Evolutionary conservation across 1,140 invertebrate genomes (phyloP), one percentile per base, ranked within the genome.

Genomic region (Achatina immaculata): DNA sequence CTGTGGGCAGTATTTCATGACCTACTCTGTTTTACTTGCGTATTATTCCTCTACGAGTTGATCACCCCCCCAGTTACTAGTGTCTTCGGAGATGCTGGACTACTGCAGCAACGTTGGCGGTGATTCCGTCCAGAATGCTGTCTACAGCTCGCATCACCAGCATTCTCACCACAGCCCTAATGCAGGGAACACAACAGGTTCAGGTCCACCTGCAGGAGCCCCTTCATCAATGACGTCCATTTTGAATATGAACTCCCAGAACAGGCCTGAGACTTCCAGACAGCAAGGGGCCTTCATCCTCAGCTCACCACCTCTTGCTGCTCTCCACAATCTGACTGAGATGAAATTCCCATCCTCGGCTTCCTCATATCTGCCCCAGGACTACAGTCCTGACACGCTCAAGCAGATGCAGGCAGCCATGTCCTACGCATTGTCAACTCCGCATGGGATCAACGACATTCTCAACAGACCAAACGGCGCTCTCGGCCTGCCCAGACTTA

Each of bases 361-460:
- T 42, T 72, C 86, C 48, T 76, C 86, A 6, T 84, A 88, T 77
- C 87, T 90, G 38, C 89, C 92, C 34, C 86, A 68, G 40, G 81
- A 84, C 55, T 86, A 87, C 81, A 84, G 85, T 55, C 86, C 86
- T 40, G 82, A 88, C 55, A 82, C 90, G 82, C 58, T 90, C 48
- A 89, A 89, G 82, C 84, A 87, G 75, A 82, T 88, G 86, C 79
- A 85, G 48, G 80, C 83, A 16, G 80, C 86, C 75, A 82, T 88
- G 86, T 78, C 84, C n/a, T 81, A 85, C 14, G 80, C 85, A 31
- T 79, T 94, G 74, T 95, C 93, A 73, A 98, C 97, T 89, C 96
- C 97, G 16, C 97, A 99, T 91, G 96, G 97, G 21, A 98, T 99
- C 87, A 96, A 97, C 89, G 96, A 97, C 88, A 99, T 99, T 89